These are phyloP conservation scores for Varanus komodoensis DNA, from an alignment of 2,113 vertebrate genomes.

Conservation along the genomic window DNA sequence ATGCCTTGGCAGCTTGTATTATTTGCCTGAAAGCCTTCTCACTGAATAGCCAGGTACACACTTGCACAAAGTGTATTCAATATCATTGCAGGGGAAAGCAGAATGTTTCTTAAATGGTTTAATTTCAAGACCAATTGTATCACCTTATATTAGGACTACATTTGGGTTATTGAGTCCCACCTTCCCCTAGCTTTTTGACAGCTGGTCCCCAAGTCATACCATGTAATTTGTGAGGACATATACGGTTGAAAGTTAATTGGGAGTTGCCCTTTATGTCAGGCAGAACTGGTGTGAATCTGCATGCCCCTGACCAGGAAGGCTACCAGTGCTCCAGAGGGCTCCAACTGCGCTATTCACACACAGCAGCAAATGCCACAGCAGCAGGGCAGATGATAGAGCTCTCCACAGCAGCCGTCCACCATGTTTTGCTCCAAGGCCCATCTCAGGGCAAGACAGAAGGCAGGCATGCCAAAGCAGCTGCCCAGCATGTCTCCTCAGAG, in stretches of 20 bases:
- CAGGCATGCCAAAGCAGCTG: too few species aligned
- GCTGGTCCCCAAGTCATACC: not conserved
- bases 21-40: slow-evolving; percentile 57
- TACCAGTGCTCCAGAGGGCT: too few species aligned
- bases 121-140: not conserved
- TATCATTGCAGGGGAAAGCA: not conserved
- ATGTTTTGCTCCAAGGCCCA: too few species aligned
- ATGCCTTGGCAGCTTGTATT: slow-evolving; percentile 65
- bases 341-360: too few species aligned
- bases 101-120: not conserved
- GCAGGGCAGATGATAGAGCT: too few species aligned
- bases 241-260: not conserved
- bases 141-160: not conserved
- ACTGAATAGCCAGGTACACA: slow-evolving; percentile 35
- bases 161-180: not conserved
- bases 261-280: not conserved
- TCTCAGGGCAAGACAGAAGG: too few species aligned
- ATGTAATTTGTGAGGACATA: not conserved
- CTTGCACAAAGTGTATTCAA: slow-evolving; percentile 9
- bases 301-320: too few species aligned
- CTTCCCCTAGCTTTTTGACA: not conserved
- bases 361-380: too few species aligned
- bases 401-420: too few species aligned
- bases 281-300: too few species aligned
- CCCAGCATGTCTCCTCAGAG: too few species aligned